Evolutionary conservation across 2,113 vertebrate genomes (phyloP).

Genomic region (Callithrix jacchus): DNA sequence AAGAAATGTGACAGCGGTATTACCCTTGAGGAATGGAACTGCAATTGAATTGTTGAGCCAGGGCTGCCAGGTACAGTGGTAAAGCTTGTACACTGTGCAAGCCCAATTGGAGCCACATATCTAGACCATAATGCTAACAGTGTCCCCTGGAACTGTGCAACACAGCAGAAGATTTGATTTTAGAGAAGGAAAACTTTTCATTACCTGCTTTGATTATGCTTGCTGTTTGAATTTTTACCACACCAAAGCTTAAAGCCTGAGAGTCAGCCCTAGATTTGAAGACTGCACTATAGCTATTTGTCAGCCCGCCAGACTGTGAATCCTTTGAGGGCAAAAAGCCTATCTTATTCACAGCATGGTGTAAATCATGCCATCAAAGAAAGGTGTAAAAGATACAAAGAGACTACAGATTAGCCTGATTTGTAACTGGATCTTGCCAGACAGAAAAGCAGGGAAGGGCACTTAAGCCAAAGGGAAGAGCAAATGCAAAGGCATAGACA

Average conservation of each 20-base stretch:
- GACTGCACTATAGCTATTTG: not conserved
- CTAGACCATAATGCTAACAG: not conserved
- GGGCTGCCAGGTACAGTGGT: not conserved
- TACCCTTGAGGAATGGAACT: not conserved
- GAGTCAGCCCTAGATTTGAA: not conserved
- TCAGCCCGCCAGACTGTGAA: not conserved
- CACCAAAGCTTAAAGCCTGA: not conserved
- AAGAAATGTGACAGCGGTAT: not conserved
- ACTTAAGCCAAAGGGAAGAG: conserved; percentile 24
- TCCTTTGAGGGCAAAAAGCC: conserved; percentile 11
- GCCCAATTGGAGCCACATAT: not conserved
- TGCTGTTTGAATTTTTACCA: conserved; percentile 20
- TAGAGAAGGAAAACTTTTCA: not conserved
- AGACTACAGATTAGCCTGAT: not conserved
- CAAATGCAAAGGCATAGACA: not conserved
- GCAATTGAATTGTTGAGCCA: not conserved
- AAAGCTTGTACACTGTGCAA: not conserved
- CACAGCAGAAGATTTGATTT: not conserved
- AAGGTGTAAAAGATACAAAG: not conserved
- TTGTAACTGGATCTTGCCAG: not conserved
- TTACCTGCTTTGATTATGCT: not conserved
- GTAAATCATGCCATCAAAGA: not conserved
- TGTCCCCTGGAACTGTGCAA: not conserved
- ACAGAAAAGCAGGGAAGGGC: conserved; percentile 22
- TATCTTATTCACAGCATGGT: not conserved